These are phyloP conservation scores for Perodicticus potto DNA, from an alignment of 2,797 vertebrate genomes.

Conservation along the genomic window DNA sequence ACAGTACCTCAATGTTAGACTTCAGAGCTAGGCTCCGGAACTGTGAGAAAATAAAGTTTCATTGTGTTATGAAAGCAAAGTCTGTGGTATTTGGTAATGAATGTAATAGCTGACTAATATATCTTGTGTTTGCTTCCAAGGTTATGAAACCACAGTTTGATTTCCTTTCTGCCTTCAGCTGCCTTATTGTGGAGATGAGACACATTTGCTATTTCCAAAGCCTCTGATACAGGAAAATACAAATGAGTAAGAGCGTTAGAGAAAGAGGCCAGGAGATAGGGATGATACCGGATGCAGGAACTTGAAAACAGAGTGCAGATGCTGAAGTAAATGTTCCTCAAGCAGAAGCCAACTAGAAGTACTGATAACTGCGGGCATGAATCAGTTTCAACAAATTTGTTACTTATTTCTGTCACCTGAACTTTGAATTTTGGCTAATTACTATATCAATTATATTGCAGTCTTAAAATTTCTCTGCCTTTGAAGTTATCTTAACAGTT, in stretches of 20 bases:
- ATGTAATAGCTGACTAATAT: not conserved
- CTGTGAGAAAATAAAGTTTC: not conserved
- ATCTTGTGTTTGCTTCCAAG: not conserved
- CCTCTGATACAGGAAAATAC: not conserved
- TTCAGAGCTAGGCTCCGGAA: not conserved
- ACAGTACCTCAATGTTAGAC: not conserved
- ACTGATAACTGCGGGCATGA: not conserved
- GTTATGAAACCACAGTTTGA: not conserved
- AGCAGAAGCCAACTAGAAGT: not conserved
- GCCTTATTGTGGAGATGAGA: not conserved
- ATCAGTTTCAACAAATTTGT: not conserved
- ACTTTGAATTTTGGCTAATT: not conserved
- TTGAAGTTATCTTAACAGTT: not conserved
- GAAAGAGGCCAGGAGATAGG: not conserved
- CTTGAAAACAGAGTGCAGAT: not conserved
- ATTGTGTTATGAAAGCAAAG: not conserved
- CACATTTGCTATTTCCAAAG: not conserved
- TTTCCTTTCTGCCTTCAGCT: not conserved
- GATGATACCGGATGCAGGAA: not conserved
- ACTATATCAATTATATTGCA: not conserved
- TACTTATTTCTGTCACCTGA: not conserved
- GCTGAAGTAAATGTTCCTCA: not conserved
- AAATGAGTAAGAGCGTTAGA: not conserved
- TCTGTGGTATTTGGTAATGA: not conserved
- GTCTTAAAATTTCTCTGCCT: not conserved